Percentiles rank a stretch among this genome's conserved stretches.
These are phyloP conservation scores for Mycetomoellerius zeteki DNA, from an alignment of 1,140 invertebrate genomes.

Conservation along the genomic window DNA sequence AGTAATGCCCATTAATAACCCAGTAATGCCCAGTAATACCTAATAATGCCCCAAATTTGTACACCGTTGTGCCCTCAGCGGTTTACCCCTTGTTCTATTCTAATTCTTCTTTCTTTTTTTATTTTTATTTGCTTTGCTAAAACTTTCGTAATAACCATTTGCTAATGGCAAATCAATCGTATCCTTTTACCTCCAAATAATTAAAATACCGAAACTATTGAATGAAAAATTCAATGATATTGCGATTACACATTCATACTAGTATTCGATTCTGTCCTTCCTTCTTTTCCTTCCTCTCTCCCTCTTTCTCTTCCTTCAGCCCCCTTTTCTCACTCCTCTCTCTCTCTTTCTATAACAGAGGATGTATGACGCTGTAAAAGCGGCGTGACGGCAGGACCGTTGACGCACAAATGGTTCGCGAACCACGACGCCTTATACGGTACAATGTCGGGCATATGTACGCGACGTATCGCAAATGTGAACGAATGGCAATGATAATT, in stretches of 20 bases:
- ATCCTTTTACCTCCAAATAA: background rate
- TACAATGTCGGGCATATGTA: constrained; percentile 71
- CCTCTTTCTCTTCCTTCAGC: background rate
- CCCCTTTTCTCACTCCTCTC: too few relatives aligned
- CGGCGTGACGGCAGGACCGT: constrained; percentile 14
- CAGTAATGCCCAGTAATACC: too few relatives aligned
- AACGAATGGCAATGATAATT: constrained; percentile 79
- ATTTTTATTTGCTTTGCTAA: background rate
- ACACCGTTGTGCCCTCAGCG: too few relatives aligned
- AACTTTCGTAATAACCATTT: background rate
- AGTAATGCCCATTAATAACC: too few relatives aligned
- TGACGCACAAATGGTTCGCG: constrained; percentile 60
- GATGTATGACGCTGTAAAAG: constrained; percentile 14
- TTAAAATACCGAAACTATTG: background rate
- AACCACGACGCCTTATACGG: constrained; percentile 69
- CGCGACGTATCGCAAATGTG: constrained; percentile 65
- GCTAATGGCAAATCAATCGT: background rate
- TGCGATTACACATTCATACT: background rate
- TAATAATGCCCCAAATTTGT: too few relatives aligned
- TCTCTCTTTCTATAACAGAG: background rate
- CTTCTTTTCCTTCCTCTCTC: background rate
- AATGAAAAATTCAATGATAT: background rate
- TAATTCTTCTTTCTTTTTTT: background rate
- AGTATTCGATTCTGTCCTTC: background rate
- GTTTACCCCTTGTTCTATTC: too few relatives aligned